Evolutionary conservation across 2,113 vertebrate species (phyloP).

Genomic region (Atractosteus spatula): DNA sequence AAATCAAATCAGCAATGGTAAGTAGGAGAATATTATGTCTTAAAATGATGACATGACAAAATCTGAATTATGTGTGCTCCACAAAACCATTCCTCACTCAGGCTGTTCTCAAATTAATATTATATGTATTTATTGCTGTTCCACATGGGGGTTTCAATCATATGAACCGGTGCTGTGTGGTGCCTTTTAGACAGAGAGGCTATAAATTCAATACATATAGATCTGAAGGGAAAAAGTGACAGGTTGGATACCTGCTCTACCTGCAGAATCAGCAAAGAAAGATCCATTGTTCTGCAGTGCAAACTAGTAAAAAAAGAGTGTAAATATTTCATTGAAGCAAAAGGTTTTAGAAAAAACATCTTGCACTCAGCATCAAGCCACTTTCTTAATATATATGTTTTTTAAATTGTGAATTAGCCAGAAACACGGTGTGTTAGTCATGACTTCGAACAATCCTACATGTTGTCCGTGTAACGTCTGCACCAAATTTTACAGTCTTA

Average conservation of each 20-base stretch:
- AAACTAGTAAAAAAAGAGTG: no score
- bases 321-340: no score
- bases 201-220: background rate
- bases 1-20: background rate
- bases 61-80: background rate
- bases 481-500: no score
- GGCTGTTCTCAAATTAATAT: slow-evolving; percentile 1
- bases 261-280: background rate
- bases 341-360: no score
- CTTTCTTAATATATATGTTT: no score
- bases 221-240: background rate
- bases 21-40: background rate
- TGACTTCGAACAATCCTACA: no score
- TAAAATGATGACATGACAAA: slow-evolving; percentile 1
- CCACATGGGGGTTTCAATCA: background rate
- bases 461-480: no score
- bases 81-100: background rate
- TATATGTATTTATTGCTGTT: background rate
- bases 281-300: background rate
- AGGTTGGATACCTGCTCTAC: background rate
- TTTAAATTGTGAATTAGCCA: no score
- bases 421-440: no score
- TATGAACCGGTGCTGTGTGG: background rate
- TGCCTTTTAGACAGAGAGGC: background rate
- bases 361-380: no score